Evolutionary conservation across 2,113 vertebrate species (phyloP).

Genomic region (Pungitius pungitius): DNA sequence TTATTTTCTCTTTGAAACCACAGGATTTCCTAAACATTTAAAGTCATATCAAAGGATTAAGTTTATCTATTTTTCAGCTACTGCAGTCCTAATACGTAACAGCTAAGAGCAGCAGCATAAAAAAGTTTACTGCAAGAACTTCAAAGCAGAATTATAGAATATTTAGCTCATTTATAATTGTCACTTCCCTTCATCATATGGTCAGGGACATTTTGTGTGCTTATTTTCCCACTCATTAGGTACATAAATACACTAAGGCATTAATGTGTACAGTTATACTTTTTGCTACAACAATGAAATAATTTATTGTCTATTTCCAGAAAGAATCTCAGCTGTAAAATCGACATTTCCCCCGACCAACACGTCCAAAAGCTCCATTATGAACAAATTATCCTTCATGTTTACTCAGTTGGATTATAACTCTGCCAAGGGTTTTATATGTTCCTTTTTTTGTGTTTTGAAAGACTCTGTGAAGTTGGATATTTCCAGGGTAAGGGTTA

Average conservation of each 20-base stretch:
- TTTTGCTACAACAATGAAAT: not conserved
- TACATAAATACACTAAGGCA: not conserved
- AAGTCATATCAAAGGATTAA: not conserved
- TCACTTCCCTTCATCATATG: not conserved
- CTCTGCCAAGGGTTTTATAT: no score
- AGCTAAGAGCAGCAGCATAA: no score
- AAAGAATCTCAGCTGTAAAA: not conserved
- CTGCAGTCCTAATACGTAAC: not conserved
- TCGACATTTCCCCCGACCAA: not conserved
- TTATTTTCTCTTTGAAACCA: constrained; percentile 9
- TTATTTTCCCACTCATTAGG: not conserved
- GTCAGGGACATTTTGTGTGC: no score
- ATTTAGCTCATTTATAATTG: not conserved
- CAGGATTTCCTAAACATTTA: constrained; percentile 33
- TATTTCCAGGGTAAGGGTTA: not conserved
- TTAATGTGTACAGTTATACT: not conserved
- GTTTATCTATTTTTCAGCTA: constrained; percentile 16
- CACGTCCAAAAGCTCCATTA: not conserved
- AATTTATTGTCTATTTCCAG: no score
- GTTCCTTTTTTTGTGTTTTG: not conserved
- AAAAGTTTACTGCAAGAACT: constrained; percentile 3
- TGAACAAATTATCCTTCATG: not conserved
- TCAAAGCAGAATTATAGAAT: constrained; percentile 15
- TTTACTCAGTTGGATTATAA: not conserved
- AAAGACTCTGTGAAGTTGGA: not conserved